These are phyloP conservation scores for Drosophila suzukii DNA, from an alignment of 1,140 invertebrate species.

Conservation along the genomic window DNA sequence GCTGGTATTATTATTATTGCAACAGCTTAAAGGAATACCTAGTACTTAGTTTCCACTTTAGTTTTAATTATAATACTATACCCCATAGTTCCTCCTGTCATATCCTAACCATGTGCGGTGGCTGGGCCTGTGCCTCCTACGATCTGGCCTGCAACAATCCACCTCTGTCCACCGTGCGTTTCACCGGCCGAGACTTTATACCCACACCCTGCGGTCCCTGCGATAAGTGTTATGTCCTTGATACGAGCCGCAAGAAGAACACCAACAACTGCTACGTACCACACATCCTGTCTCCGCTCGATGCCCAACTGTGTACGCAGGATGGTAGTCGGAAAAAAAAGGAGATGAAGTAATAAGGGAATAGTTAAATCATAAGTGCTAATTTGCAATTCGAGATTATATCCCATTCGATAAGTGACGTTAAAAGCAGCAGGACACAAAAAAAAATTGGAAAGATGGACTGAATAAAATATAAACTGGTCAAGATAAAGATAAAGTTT, in stretches of 20 bases:
- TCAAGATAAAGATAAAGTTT: too few species aligned
- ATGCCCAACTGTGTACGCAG: constrained; percentile 14
- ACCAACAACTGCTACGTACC: constrained; percentile 41
- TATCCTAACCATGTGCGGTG: constrained; percentile 58
- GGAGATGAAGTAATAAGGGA: not conserved
- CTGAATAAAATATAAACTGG: not conserved
- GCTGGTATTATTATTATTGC: not conserved
- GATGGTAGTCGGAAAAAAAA: not conserved
- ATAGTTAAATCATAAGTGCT: not conserved
- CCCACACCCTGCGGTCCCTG: constrained; percentile 63
- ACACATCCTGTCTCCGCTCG: not conserved
- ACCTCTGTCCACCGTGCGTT: constrained; percentile 57
- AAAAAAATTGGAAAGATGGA: not conserved
- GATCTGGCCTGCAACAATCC: constrained; percentile 59
- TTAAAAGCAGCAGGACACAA: not conserved
- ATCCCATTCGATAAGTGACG: too few species aligned
- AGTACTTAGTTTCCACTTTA: not conserved
- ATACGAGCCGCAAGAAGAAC: constrained; percentile 42
- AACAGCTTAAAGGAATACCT: too few species aligned
- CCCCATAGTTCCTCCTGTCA: not conserved
- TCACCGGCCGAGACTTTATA: constrained; percentile 55
- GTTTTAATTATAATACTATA: not conserved
- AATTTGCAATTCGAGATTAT: not conserved
- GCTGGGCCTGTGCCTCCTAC: constrained; percentile 67
- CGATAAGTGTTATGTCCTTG: constrained; percentile 49